A percentile compares a stretch with the other conserved stretches of the same genome.
Evolutionary conservation across 2,888 invertebrate species (phyloP).

Genomic region (Callimorpha dominula): DNA sequence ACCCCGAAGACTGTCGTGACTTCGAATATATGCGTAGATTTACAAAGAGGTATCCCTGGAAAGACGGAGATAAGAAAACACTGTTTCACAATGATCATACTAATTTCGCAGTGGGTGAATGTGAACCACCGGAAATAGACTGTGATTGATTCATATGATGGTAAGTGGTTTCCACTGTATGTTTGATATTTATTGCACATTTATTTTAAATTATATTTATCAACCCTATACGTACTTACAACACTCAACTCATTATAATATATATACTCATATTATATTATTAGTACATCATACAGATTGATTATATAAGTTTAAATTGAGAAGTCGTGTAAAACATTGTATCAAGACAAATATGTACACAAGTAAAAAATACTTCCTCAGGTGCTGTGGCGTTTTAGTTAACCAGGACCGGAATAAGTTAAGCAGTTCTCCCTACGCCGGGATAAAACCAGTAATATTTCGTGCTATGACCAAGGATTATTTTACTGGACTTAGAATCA

Average conservation of each 20-base stretch:
- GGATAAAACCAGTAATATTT: neutral
- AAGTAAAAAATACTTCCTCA: neutral
- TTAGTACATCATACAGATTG: too few relatives aligned
- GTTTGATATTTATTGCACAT: neutral
- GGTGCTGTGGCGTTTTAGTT: neutral
- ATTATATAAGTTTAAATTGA: too few relatives aligned
- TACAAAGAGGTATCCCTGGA: constrained; percentile 96
- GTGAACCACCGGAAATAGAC: constrained; percentile 65
- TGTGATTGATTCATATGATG: constrained; percentile 61
- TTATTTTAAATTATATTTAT: neutral
- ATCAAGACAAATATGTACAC: too few relatives aligned
- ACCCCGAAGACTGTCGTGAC: constrained; percentile 65
- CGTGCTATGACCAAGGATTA: neutral
- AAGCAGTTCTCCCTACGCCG: neutral
- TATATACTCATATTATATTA: too few relatives aligned
- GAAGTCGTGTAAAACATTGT: too few relatives aligned
- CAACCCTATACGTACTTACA: neutral
- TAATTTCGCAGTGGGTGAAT: constrained; percentile 85
- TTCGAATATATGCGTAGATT: constrained; percentile 93
- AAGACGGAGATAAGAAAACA: constrained; percentile 91
- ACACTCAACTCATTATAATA: too few relatives aligned
- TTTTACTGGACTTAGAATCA: neutral
- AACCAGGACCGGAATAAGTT: neutral
- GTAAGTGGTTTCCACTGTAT: neutral
- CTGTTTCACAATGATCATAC: constrained; percentile 93